Evolutionary conservation across 2,113 vertebrate species (phyloP), one percentile per base, ranked within the genome.

Genomic region (Albula goreensis): DNA sequence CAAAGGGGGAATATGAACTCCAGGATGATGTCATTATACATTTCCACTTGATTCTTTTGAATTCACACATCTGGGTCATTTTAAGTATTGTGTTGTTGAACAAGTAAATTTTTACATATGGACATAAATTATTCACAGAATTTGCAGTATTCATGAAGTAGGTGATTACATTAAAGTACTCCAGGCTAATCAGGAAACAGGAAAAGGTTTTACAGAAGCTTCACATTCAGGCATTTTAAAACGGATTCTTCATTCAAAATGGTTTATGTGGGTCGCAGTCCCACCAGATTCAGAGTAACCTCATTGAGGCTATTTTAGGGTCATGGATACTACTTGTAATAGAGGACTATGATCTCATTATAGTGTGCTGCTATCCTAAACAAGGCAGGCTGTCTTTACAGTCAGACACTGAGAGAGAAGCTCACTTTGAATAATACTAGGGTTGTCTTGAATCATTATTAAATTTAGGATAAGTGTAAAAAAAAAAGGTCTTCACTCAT

Each of bases 71-170:
- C 89, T 88, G 88, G 91, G 90, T 85, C 85, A 82, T 89, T 86
- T 19, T 86, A 87, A 79, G 90, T 93, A 91, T 92, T 91, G 92
- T 91, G 92, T 88, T 12, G 15, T 90, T 63, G 89, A 93, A 92
- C 89, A 92, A 91, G 92, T 93, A 56, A 93, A 93, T 93, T 93
- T 92, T 90, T 92, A 93, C 85, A 88, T 84, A 91, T 91, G 88
- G 82, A 86, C 89, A 83, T 95, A 87, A 95, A 95, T 95, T 93
- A 95, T 95, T 96, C 90, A 95, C 90, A 22, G 50, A 79, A 78
- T 56, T 86, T 94, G 92, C 92, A 95, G 91, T 91, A 94, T 95
- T 96, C 88, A 96, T 94, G 92, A 93, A 92, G 85, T 85, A 89
- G 92, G 90, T 94, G 92, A 95, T 94, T 94, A 94, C 92, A 92